A percentile compares a stretch with the other conserved stretches of the same genome.
Evolutionary conservation across 2,797 vertebrate species (phyloP).

Genomic region (Bovichtus diacanthus): DNA sequence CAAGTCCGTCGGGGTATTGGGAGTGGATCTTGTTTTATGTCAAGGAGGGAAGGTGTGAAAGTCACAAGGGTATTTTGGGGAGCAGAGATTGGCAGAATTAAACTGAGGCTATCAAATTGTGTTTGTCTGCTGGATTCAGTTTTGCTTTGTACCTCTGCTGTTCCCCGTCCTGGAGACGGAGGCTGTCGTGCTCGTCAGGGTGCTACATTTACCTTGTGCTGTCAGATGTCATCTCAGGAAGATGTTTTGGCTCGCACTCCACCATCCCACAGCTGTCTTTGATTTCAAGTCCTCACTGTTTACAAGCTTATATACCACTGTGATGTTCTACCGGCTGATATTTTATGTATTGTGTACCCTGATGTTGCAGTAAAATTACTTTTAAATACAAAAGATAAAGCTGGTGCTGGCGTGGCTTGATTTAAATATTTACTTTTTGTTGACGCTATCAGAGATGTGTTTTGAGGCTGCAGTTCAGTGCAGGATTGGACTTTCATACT

Average conservation of each 20-base stretch:
- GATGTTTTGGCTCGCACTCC: slow-evolving; percentile 18
- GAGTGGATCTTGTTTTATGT: slow-evolving; percentile 37
- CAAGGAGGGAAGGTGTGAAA: slow-evolving; percentile 35
- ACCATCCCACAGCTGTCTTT: slow-evolving; percentile 11
- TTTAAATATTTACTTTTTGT: too few relatives aligned
- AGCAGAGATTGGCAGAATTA: slow-evolving; percentile 47
- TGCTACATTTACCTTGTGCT: slow-evolving; percentile 56
- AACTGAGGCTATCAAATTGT: slow-evolving; percentile 41
- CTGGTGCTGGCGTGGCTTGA: too few relatives aligned
- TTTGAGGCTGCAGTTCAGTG: too few relatives aligned
- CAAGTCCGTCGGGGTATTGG: background rate
- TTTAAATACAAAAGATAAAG: background rate
- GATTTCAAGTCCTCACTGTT: slow-evolving; percentile 28
- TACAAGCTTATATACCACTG: slow-evolving; percentile 7
- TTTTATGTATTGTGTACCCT: background rate
- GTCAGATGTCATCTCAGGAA: slow-evolving; percentile 59
- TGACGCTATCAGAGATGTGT: too few relatives aligned
- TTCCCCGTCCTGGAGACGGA: slow-evolving; percentile 43
- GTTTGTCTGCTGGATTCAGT: slow-evolving; percentile 44
- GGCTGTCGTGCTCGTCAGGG: slow-evolving; percentile 35
- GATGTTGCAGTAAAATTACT: background rate
- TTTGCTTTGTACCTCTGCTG: slow-evolving; percentile 35
- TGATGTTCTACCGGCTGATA: background rate
- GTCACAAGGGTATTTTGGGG: slow-evolving; percentile 43
- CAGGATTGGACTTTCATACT: too few relatives aligned